Percentiles rank a stretch among this genome's conserved stretches.
phyloP scores from a whole-genome alignment of 2,113 vertebrate species.

The Carassius carassius region DNA sequence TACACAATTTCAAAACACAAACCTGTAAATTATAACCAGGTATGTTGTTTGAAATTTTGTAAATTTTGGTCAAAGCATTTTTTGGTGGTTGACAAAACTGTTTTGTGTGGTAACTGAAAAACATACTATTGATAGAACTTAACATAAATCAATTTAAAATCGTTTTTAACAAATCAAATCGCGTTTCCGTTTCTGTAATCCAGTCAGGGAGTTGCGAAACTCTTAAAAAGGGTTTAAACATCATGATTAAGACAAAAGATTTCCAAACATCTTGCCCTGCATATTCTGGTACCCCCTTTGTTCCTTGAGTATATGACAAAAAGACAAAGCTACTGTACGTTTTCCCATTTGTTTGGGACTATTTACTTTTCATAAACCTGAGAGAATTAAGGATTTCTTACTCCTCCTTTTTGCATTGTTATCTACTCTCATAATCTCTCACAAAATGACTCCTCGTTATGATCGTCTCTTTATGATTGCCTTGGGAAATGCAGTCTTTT shows the following conservation, averaged over 20 bases:
- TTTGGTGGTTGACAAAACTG: background rate
- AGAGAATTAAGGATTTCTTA: background rate
- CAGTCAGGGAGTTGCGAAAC: background rate
- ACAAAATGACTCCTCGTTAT: background rate
- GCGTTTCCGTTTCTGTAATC: conserved; percentile 35
- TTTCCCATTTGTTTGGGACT: background rate
- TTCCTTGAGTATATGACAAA: background rate
- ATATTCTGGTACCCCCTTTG: background rate
- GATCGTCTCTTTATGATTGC: background rate
- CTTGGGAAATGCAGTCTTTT: background rate
- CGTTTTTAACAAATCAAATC: background rate
- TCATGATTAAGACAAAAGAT: background rate
- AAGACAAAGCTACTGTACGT: background rate
- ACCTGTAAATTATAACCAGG: no score
- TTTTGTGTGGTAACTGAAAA: background rate
- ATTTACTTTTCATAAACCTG: conserved; percentile 1
- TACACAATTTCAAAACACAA: background rate
- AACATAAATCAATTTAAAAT: background rate
- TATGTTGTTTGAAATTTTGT: background rate
- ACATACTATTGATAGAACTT: background rate
- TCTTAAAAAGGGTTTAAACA: conserved; percentile 2
- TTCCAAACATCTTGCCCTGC: background rate
- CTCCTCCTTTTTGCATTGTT: background rate
- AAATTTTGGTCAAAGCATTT: background rate
- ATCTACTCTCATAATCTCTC: conserved; percentile 1